Conservation (phyloP, 2,113 vertebrate genomes). For the Hydropotes inermis region DNA sequence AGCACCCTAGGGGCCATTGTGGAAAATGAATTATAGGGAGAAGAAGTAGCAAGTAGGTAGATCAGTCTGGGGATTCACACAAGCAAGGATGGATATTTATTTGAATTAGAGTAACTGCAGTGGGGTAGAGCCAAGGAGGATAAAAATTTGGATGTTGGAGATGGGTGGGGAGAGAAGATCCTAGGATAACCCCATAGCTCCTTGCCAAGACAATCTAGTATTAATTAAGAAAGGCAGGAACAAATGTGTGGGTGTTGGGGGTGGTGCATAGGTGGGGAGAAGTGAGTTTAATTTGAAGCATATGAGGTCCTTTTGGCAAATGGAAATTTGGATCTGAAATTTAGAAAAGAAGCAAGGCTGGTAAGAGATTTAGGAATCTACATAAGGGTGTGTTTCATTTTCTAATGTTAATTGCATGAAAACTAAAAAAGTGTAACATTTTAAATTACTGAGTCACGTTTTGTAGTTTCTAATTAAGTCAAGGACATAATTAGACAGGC, state of each 20-base stretch:
- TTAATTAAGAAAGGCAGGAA: not conserved
- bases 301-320: not conserved
- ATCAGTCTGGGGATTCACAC: not conserved
- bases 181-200: not conserved
- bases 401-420: not conserved
- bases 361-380: not conserved
- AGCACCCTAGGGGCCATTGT: not conserved
- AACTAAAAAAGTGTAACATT: not conserved
- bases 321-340: not conserved
- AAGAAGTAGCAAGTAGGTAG: not conserved
- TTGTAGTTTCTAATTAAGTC: conserved; percentile 11
- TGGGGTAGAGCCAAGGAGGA: not conserved
- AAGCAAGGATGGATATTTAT: not conserved
- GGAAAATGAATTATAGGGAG: not conserved
- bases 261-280: not conserved
- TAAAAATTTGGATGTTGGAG: not conserved
- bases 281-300: not conserved
- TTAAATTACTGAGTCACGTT: conserved; percentile 24
- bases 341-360: not conserved
- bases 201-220: not conserved
- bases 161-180: not conserved
- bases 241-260: not conserved
- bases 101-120: not conserved
- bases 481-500: not conserved
- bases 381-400: not conserved